These are phyloP conservation scores for Drosophila tanythrix DNA, from an alignment of 2,888 invertebrate species.

Conservation along the genomic window DNA sequence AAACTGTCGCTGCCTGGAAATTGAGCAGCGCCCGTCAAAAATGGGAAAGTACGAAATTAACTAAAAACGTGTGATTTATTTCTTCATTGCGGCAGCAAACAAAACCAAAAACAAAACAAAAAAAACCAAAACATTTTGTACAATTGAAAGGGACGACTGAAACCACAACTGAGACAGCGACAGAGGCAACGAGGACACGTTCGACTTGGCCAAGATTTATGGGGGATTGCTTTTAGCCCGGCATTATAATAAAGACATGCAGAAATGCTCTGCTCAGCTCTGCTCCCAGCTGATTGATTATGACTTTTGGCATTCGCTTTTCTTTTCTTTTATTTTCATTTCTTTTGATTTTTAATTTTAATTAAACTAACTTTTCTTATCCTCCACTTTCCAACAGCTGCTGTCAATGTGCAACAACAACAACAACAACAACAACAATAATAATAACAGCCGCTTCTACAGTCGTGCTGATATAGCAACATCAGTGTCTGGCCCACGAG, in stretches of 20 bases:
- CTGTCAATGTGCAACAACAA: constrained; percentile 35
- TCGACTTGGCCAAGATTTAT: constrained; percentile 57
- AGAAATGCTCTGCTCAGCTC: constrained; percentile 23
- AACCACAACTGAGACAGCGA: neutral
- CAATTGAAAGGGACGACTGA: constrained; percentile 66
- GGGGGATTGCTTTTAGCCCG: constrained; percentile 30
- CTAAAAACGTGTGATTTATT: constrained; percentile 78
- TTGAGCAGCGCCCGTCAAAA: constrained; percentile 75
- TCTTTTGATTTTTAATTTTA: constrained; percentile 50
- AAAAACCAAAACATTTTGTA: constrained; percentile 23
- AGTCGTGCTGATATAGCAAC: constrained; percentile 81
- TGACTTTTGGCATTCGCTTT: constrained; percentile 30
- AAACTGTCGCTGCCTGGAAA: constrained; percentile 50
- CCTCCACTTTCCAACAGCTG: constrained; percentile 42
- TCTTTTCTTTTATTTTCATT: constrained; percentile 8
- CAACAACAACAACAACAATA: constrained; percentile 29
- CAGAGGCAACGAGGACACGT: constrained; percentile 48
- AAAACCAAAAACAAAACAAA: constrained; percentile 20
- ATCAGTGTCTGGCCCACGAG: constrained; percentile 72
- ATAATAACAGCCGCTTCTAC: constrained; percentile 57
- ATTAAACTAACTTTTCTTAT: constrained; percentile 43
- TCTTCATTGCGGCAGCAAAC: constrained; percentile 65
- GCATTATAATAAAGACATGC: constrained; percentile 49
- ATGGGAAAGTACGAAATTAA: constrained; percentile 79
- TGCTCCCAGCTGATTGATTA: constrained; percentile 55